A percentile compares a stretch with the other conserved stretches of the same genome.
phyloP scores from a whole-genome alignment of 1,140 invertebrate species.

The Drosophila nigromelanica region DNA sequence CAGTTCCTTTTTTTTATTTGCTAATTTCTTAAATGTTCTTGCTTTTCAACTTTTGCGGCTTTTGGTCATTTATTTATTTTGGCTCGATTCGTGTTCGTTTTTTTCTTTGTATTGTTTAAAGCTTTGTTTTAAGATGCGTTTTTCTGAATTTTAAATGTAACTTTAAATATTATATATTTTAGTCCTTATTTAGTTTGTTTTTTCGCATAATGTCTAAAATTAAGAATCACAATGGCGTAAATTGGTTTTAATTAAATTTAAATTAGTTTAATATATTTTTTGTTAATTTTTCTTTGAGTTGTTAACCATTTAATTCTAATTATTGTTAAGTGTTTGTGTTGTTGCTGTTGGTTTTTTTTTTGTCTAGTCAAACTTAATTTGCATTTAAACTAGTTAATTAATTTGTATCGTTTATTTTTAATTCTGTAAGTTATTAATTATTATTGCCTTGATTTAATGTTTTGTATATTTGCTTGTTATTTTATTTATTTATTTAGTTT shows the following conservation, averaged over 20 bases:
- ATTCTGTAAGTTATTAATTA: conserved; percentile 30
- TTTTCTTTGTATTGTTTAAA: conserved; percentile 33
- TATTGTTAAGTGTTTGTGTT: conserved; percentile 73
- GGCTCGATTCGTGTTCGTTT: conserved; percentile 39
- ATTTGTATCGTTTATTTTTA: conserved; percentile 4
- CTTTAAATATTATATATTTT: conserved; percentile 24
- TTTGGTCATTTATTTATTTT: conserved; percentile 45
- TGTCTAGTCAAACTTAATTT: conserved; percentile 14
- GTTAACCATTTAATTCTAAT: conserved; percentile 70
- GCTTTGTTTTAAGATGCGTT: conserved; percentile 31
- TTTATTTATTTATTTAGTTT: conserved; percentile 8
- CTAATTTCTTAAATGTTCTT: conserved; percentile 8
- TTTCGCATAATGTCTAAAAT: conserved; percentile 70
- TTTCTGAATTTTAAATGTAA: conserved; percentile 25
- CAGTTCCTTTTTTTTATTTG: conserved; percentile 2
- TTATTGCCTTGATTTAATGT: conserved; percentile 50
- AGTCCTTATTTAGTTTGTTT: conserved; percentile 31
- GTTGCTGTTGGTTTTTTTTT: conserved; percentile 19
- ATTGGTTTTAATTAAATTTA: conserved; percentile 37
- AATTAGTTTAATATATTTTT: conserved; percentile 6
- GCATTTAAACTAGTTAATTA: conserved; percentile 32
- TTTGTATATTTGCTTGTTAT: conserved; percentile 27
- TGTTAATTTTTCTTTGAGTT: conserved; percentile 15
- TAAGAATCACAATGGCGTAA: conserved; percentile 83
- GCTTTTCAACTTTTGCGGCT: conserved; percentile 33